phyloP scores from a whole-genome alignment of 2,888 invertebrate species.

The Steinernema hermaphroditum region DNA sequence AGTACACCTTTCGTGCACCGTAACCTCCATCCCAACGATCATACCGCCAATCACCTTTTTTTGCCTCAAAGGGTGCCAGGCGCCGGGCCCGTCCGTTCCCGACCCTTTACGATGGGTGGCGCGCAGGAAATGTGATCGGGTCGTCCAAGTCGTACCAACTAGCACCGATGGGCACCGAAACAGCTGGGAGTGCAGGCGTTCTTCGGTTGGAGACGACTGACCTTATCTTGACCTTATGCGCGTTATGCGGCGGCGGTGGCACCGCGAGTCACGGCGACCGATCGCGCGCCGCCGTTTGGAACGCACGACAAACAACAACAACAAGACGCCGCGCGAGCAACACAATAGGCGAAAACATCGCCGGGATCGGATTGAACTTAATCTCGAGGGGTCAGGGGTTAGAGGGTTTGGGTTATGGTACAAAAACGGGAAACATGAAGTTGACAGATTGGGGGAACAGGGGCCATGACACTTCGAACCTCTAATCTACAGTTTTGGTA shows the following conservation, averaged over 20 bases:
- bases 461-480: no score
- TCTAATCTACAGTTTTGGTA: no score
- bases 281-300: not conserved
- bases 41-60: no score
- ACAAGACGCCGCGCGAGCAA: not conserved
- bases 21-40: not conserved
- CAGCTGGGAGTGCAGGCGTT: not conserved
- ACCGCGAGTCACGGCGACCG: slow-evolving; percentile 28
- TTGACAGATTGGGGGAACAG: no score
- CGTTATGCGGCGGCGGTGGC: not conserved
- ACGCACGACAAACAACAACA: slow-evolving; percentile 19
- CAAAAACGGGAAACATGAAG: no score
- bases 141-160: not conserved
- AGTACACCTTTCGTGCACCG: slow-evolving; percentile 40
- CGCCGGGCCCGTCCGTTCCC: no score
- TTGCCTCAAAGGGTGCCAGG: no score
- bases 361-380: not conserved
- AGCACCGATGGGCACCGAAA: not conserved
- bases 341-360: not conserved
- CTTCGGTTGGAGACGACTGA: not conserved
- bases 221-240: slow-evolving; percentile 28
- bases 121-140: slow-evolving; percentile 10
- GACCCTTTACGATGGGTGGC: not conserved
- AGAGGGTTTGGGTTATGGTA: no score
- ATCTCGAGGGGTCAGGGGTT: no score